Percentiles rank a stretch among this genome's conserved stretches.
These are phyloP conservation scores for Lasioglossum figueresi DNA, from an alignment of 2,888 invertebrate species.

Conservation along the genomic window DNA sequence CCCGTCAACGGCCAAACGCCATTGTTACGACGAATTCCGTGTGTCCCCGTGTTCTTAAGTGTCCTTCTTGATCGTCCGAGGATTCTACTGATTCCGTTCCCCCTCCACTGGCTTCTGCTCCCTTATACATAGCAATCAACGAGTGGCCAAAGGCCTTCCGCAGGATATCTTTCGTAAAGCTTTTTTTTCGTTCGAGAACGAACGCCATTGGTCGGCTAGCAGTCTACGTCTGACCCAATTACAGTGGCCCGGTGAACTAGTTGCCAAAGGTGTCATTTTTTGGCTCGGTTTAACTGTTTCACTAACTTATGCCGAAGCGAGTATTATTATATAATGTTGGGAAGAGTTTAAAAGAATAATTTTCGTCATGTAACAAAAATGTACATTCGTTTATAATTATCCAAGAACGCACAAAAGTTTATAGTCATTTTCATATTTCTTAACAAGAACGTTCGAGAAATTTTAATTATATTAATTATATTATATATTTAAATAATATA, in stretches of 20 bases:
- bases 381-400: neutral
- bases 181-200: slow-evolving; percentile 23
- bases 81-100: slow-evolving; percentile 63
- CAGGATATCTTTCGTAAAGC: slow-evolving; percentile 36
- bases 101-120: slow-evolving; percentile 25
- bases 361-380: neutral
- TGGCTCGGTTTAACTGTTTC: neutral
- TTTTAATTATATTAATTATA: no score
- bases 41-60: slow-evolving; percentile 59
- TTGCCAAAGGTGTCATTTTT: slow-evolving; percentile 25
- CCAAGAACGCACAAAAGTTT: neutral
- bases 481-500: no score
- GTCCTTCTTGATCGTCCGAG: slow-evolving; percentile 63
- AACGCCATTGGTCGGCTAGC: slow-evolving; percentile 49
- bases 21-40: slow-evolving; percentile 62
- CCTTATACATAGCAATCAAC: slow-evolving; percentile 41
- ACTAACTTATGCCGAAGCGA: slow-evolving; percentile 10
- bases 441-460: neutral
- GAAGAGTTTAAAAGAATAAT: neutral
- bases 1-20: slow-evolving; percentile 62
- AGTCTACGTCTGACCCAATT: slow-evolving; percentile 64
- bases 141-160: slow-evolving; percentile 52
- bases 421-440: neutral
- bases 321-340: neutral
- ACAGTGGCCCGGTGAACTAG: slow-evolving; percentile 67